These are phyloP conservation scores for Neostethus bicornis DNA, from an alignment of 2,797 vertebrate genomes.

Conservation along the genomic window DNA sequence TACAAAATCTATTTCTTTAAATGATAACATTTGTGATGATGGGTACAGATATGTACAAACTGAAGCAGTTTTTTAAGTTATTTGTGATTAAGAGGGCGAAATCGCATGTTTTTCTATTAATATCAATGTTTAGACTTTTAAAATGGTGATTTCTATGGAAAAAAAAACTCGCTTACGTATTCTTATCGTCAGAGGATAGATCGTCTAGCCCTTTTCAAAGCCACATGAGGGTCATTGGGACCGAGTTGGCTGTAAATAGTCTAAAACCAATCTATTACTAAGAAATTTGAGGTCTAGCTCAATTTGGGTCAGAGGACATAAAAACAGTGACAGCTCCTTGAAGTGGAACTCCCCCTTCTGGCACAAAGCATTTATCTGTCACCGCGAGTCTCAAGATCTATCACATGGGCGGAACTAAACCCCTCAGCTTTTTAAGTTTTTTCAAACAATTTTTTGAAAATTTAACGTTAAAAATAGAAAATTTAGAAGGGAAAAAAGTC, in stretches of 20 bases:
- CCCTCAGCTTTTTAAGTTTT: not conserved
- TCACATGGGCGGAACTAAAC: not conserved
- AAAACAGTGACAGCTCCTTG: constrained; percentile 9
- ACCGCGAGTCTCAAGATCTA: constrained; percentile 5
- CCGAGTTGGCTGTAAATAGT: constrained; percentile 10
- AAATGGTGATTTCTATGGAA: constrained; percentile 2
- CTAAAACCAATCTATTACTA: constrained; percentile 7
- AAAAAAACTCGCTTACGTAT: constrained; percentile 1
- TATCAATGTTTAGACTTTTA: not conserved
- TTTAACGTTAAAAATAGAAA: constrained; percentile 60
- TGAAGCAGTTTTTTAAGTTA: too few species aligned
- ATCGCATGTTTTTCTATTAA: too few species aligned
- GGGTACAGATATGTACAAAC: too few species aligned
- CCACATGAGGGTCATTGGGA: not conserved
- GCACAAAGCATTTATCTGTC: constrained; percentile 2
- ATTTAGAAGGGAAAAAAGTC: constrained; percentile 25
- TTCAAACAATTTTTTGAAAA: too few species aligned
- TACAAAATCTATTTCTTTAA: too few species aligned
- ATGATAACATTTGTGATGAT: too few species aligned
- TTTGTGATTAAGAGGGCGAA: too few species aligned
- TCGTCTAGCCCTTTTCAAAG: not conserved
- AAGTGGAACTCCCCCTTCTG: constrained; percentile 13
- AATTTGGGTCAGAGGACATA: constrained; percentile 4
- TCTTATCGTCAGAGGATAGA: not conserved
- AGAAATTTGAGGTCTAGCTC: not conserved